Evolutionary conservation across 2,888 invertebrate genomes (phyloP).

Genomic region (Tholera decimalis): DNA sequence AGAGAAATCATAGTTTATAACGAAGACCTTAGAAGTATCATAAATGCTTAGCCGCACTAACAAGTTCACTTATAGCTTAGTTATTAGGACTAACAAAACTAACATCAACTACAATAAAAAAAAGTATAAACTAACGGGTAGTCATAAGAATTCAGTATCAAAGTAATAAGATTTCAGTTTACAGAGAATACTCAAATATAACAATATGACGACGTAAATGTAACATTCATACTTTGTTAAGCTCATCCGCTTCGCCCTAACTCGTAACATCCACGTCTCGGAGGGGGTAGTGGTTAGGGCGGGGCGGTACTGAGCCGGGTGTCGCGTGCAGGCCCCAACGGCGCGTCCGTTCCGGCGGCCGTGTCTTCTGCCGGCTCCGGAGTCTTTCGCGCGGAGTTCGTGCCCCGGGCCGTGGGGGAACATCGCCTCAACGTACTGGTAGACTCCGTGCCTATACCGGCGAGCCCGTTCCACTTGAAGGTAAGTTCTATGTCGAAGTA

Average conservation of each 20-base stretch:
- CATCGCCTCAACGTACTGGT: slow-evolving; percentile 97
- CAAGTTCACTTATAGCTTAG: slow-evolving; percentile 62
- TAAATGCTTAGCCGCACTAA: slow-evolving; percentile 83
- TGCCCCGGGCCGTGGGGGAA: slow-evolving; percentile 97
- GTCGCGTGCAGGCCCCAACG: slow-evolving; percentile 95
- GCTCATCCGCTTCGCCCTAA: slow-evolving; percentile 91
- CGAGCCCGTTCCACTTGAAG: slow-evolving; percentile 98
- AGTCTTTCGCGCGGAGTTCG: slow-evolving; percentile 97
- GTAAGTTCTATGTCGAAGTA: slow-evolving; percentile 77
- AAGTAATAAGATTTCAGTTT: slow-evolving; percentile 68
- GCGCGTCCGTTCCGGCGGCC: slow-evolving; percentile 97
- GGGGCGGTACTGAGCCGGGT: slow-evolving; percentile 84
- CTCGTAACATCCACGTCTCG: slow-evolving; percentile 81
- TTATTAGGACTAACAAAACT: slow-evolving; percentile 58
- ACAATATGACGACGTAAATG: slow-evolving; percentile 78
- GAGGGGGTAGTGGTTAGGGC: slow-evolving; percentile 77
- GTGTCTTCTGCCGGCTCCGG: slow-evolving; percentile 96
- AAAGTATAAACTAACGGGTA: slow-evolving; percentile 52
- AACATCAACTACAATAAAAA: slow-evolving; percentile 33
- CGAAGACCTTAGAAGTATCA: slow-evolving; percentile 56
- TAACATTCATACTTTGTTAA: slow-evolving; percentile 79
- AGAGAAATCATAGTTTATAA: slow-evolving; percentile 36
- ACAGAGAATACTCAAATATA: slow-evolving; percentile 75
- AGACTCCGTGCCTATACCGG: slow-evolving; percentile 95
- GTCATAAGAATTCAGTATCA: slow-evolving; percentile 50